Base-by-base conservation (phyloP, 2,888 invertebrate genomes). In the Ctena decussata region DNA sequence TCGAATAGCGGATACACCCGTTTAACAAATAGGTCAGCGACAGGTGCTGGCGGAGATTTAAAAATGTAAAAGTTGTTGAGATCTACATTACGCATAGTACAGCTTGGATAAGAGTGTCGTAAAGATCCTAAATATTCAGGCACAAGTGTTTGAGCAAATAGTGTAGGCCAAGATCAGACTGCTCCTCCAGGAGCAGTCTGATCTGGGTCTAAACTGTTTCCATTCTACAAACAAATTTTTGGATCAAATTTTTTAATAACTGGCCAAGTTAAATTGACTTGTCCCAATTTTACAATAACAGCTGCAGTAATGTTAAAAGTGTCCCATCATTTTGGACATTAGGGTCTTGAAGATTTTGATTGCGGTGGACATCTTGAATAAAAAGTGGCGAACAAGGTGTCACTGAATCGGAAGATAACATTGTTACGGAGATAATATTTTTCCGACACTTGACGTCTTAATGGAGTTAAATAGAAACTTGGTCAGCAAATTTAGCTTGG, bases 391-490 rank as follows among this genome's bases (percentile, higher is more conserved):
- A n/a, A 35, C 15, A 30, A 35, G 18, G 35, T 65, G 24, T 65
- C 35, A 35, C 2, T 27, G 65, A 35, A 8, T 18, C 18, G 8
- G 15, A 8, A 11, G 65, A 65, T 65, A 65, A 65, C 65, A 65
- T 65, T 35, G 65, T 30, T 12, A 35, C 35, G 11, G 18, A 32
- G 65, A 65, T 65, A 65, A 65, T 65, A 65, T 30, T 65, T 65
- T 65, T 65, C 35, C 65, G 24, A 27, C 65, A 32, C 65, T 65
- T 65, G 65, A 65, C 65, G 18, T 65, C 65, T 65, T 65, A 65
- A 65, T 65, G 65, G 65, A 65, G 35, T 21, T 35, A 30, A 30
- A 60, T 60, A 60, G 2, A 5, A 60, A 60, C 27, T 60, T 60
- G 21, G 65, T 65, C 35, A 32, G 24, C 32, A 65, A 65, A 32